phyloP scores from a whole-genome alignment of 1,140 invertebrate genomes.

The Heterodera schachtii region DNA sequence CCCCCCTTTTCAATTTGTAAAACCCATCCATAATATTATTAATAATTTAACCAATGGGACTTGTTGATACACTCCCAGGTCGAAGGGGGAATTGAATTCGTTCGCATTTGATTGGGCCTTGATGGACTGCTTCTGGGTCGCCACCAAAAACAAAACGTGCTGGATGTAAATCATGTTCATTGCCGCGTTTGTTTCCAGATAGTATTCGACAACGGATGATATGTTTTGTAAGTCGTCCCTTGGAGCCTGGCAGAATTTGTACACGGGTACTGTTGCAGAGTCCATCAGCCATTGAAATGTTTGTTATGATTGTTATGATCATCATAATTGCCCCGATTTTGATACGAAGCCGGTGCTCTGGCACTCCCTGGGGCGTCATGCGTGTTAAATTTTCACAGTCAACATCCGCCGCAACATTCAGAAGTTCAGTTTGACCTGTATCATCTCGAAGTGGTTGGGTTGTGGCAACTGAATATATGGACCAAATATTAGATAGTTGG shows the following conservation, averaged over 20 bases:
- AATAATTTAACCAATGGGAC: too few relatives aligned
- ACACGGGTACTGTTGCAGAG: conserved; percentile 4
- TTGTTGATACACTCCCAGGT: neutral
- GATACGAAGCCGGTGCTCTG: neutral
- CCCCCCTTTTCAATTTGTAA: too few relatives aligned
- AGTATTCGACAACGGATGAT: neutral
- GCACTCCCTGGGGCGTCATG: neutral
- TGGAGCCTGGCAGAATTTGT: neutral
- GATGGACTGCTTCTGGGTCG: neutral
- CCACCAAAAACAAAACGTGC: conserved; percentile 17
- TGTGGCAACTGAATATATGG: neutral
- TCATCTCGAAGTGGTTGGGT: neutral
- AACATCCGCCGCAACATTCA: neutral
- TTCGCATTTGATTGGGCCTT: neutral
- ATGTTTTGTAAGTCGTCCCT: neutral
- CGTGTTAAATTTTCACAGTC: neutral
- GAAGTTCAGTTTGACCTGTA: neutral
- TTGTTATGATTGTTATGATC: neutral
- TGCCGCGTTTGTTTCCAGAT: neutral
- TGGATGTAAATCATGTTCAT: neutral
- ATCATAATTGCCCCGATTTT: neutral
- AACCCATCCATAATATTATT: too few relatives aligned
- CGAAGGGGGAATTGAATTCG: neutral
- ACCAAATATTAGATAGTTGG: too few relatives aligned
- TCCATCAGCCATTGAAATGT: neutral